phyloP scores from a whole-genome alignment of 2,113 vertebrate species.

The Limanda limanda region DNA sequence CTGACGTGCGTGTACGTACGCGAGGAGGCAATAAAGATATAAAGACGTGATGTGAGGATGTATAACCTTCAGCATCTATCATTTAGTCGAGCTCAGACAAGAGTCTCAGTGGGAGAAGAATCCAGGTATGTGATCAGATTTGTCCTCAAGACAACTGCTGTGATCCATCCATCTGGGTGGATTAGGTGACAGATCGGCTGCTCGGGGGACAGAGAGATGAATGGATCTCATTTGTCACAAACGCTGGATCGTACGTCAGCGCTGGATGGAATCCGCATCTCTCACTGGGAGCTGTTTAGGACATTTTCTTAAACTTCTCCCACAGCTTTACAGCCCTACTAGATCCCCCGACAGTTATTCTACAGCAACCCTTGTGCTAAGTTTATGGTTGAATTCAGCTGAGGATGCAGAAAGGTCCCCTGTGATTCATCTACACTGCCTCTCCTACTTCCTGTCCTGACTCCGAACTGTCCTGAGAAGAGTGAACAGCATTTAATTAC shows the following conservation, averaged over 20 bases:
- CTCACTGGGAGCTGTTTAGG: conserved; percentile 68
- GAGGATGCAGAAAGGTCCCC: conserved; percentile 18
- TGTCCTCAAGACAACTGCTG: conserved; percentile 76
- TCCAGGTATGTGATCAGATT: conserved; percentile 76
- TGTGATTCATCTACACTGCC: neutral
- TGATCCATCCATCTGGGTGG: conserved; percentile 74
- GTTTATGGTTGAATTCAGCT: conserved; percentile 42
- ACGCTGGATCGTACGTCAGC: conserved; percentile 70
- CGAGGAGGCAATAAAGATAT: conserved; percentile 23
- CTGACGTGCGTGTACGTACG: conserved; percentile 20
- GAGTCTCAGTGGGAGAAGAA: conserved; percentile 60
- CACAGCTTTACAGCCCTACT: conserved; percentile 55
- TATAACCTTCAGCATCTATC: conserved; percentile 67
- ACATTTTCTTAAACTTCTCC: conserved; percentile 68
- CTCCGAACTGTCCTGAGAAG: neutral
- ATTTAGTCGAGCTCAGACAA: conserved; percentile 62
- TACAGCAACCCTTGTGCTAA: conserved; percentile 35
- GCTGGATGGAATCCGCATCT: conserved; percentile 52
- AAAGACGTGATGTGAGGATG: conserved; percentile 19
- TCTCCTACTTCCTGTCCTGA: no score
- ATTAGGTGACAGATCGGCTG: conserved; percentile 71
- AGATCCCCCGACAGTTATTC: conserved; percentile 7
- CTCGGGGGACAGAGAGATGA: conserved; percentile 74
- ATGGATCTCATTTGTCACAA: conserved; percentile 79
- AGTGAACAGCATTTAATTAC: conserved; percentile 75